Evolutionary conservation across 2,113 vertebrate genomes (phyloP).

Genomic region (Lota lota): DNA sequence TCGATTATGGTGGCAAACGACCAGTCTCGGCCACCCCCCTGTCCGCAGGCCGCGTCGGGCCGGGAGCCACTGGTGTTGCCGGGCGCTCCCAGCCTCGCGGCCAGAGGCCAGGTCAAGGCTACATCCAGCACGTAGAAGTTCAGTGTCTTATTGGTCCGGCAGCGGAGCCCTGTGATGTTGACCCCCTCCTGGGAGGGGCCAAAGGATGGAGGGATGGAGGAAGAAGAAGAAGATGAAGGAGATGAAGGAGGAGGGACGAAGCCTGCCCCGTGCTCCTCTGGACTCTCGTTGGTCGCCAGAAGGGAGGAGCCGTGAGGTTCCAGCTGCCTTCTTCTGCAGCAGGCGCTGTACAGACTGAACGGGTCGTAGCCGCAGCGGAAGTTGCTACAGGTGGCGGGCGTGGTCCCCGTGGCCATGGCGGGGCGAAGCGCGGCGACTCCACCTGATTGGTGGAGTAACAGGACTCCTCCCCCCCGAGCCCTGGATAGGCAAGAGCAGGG

Average conservation of each 20-base stretch:
- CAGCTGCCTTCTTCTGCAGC: slow-evolving; percentile 79
- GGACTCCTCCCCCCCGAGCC: slow-evolving; percentile 63
- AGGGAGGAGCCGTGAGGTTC: slow-evolving; percentile 29
- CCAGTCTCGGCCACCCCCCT: slow-evolving; percentile 61
- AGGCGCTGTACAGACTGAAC: slow-evolving; percentile 85
- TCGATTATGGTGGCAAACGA: slow-evolving; percentile 89
- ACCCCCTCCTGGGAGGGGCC: slow-evolving; percentile 38
- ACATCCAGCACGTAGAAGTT: slow-evolving; percentile 91
- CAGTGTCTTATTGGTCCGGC: slow-evolving; percentile 93
- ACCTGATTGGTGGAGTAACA: slow-evolving; percentile 68
- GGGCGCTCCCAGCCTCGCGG: slow-evolving; percentile 83
- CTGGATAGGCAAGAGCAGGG: background rate
- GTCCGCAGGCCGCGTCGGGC: slow-evolving; percentile 12
- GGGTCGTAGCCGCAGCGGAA: slow-evolving; percentile 82
- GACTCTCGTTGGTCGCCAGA: slow-evolving; percentile 36
- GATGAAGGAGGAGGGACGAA: background rate
- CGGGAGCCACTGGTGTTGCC: slow-evolving; percentile 42
- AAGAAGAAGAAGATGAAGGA: background rate
- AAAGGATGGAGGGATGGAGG: slow-evolving; percentile 25
- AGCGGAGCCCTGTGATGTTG: slow-evolving; percentile 83
- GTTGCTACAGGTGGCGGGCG: slow-evolving; percentile 75
- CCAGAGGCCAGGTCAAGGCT: slow-evolving; percentile 89
- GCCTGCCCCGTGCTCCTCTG: too few species aligned
- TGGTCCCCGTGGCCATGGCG: slow-evolving; percentile 23
- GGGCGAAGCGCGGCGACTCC: slow-evolving; percentile 32